phyloP scores from a whole-genome alignment of 1,140 invertebrate species.

The Theocolax elegans region DNA sequence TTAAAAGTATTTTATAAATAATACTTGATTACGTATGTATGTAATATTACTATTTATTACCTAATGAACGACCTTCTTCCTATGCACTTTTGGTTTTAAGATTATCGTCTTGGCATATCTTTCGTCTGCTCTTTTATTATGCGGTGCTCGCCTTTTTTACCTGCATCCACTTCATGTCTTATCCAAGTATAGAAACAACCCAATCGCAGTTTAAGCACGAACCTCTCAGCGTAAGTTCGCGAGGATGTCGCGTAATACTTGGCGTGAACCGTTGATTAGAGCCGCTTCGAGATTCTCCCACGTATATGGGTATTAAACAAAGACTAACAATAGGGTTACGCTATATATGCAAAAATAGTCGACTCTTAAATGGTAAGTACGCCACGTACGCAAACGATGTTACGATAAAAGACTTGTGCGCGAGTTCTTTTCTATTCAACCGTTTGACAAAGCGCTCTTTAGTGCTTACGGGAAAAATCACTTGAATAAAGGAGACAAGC shows the following conservation, averaged over 20 bases:
- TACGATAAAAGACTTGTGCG: conserved; percentile 7
- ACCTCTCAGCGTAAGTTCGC: conserved; percentile 13
- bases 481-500: not conserved
- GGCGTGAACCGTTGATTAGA: conserved; percentile 62
- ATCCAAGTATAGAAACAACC: not conserved
- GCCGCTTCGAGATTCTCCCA: conserved; percentile 52
- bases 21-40: no score
- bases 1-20: no score
- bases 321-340: conserved; percentile 33
- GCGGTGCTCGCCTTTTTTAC: no score
- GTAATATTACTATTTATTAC: no score
- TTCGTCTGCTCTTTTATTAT: no score
- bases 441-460: conserved; percentile 10
- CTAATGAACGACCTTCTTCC: no score
- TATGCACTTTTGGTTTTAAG: no score
- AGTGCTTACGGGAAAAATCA: not conserved
- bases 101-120: no score
- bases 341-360: conserved; percentile 28
- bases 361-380: no score
- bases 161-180: not conserved
- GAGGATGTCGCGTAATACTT: conserved; percentile 58
- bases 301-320: conserved; percentile 57
- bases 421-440: not conserved
- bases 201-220: not conserved
- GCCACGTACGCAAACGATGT: not conserved